Base-by-base conservation (phyloP, 1,140 invertebrate species). In the Colletes latitarsis region DNA sequence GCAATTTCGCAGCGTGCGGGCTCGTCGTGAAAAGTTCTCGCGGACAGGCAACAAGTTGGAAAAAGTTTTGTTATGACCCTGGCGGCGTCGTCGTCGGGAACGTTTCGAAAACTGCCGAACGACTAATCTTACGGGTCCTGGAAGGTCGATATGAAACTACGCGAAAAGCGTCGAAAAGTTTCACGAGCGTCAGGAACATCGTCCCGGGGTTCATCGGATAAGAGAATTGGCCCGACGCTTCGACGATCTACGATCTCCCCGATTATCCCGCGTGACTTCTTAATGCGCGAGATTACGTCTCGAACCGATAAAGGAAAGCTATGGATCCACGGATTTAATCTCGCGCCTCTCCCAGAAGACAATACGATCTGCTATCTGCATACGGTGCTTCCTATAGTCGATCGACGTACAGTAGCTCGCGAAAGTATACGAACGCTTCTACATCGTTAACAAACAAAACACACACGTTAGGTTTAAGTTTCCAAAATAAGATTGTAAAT, bases 31-130 rank as follows among this genome's bases (percentile, higher is more conserved):
- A 86, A 87, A 87, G 76, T 87, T 87, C 81, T 17, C 76, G 64
- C 58, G 76, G 15, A 53, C 84, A 64, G 84, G 85, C 85, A 87
- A 87, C 85, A 86, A 87, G 85, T 87, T 87, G 76, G 58, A 58
- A 30, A 72, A 86, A 86, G 81, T 86, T 86, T 72, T 60, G 81
- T 77, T 85, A 76, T 66, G 85, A 72, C 62, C 46, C 57, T 75
- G 74, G 60, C 69, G 58, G 53, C 52, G 21, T n/a, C 41, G 49
- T 72, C 14, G 70, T 49, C 70, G 62, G 52, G n/a, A 5, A 39
- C 69, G 53, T 81, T 81, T 81, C 72, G 60, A 72, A 87, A 73
- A 77, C 53, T 77, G 63, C 64, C 75, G 84, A 83, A 86, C 85
- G 84, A 81, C 81, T 87, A 81, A 87, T 86, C 85, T 86, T 60